A percentile compares a stretch with the other conserved stretches of the same genome.
phyloP scores from a whole-genome alignment of 2,113 vertebrate genomes.

The Seriola rivoliana region DNA sequence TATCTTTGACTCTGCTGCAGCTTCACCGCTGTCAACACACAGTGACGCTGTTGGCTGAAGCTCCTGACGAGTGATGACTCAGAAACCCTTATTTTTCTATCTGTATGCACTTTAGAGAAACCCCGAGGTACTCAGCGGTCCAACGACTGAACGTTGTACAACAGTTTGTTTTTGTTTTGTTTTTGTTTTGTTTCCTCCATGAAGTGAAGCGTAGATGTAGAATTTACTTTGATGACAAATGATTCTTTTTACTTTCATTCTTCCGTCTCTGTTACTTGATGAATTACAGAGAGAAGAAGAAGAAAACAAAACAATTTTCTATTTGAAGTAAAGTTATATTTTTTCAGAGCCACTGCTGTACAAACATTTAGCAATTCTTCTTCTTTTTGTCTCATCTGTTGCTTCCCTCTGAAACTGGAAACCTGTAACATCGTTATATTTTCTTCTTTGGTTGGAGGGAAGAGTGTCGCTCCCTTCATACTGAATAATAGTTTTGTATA shows the following conservation, averaged over 20 bases:
- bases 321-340: slow-evolving; percentile 26
- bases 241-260: not conserved
- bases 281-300: not conserved
- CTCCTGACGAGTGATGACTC: slow-evolving; percentile 8
- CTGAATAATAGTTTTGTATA: slow-evolving; percentile 54
- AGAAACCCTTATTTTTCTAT: slow-evolving; percentile 56
- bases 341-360: slow-evolving; percentile 45
- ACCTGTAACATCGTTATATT: not conserved
- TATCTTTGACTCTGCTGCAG: not conserved
- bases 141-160: slow-evolving; percentile 2
- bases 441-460: slow-evolving; percentile 26
- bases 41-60: too few relatives aligned
- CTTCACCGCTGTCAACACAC: not conserved
- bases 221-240: not conserved
- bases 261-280: not conserved
- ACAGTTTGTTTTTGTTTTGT: not conserved
- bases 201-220: not conserved
- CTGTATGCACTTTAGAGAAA: slow-evolving; percentile 79
- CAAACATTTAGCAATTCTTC: slow-evolving; percentile 10
- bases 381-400: not conserved
- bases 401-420: slow-evolving; percentile 51
- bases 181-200: not conserved
- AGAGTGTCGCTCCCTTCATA: slow-evolving; percentile 26
- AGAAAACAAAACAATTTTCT: slow-evolving; percentile 2
- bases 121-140: slow-evolving; percentile 63